Percentiles rank a stretch among this genome's conserved stretches.
Evolutionary conservation across 2,113 vertebrate genomes (phyloP).

Genomic region (Tyto alba): DNA sequence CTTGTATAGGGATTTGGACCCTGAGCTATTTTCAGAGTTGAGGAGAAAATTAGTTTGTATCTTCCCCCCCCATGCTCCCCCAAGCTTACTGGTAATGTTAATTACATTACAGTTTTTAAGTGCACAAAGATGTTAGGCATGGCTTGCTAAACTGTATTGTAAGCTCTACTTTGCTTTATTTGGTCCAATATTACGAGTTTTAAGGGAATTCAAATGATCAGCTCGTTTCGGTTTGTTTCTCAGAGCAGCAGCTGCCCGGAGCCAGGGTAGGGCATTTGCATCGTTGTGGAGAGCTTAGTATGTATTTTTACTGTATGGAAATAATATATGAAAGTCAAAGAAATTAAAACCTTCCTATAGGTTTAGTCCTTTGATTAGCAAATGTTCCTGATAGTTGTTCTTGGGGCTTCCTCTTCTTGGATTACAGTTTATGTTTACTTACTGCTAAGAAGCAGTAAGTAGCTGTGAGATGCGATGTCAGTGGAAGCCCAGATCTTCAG

Average conservation of each 20-base stretch:
- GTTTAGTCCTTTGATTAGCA: conserved; percentile 60
- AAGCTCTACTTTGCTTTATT: conserved; percentile 9
- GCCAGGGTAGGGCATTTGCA: conserved; percentile 21
- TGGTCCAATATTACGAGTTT: neutral
- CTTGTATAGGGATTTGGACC: neutral
- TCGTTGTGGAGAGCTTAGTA: neutral
- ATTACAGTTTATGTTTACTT: no score
- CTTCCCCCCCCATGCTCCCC: fast-evolving
- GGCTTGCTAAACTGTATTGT: neutral
- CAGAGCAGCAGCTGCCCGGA: conserved; percentile 7
- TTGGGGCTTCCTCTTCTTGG: neutral
- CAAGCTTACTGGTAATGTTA: neutral
- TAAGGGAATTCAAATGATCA: conserved; percentile 1
- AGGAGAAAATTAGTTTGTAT: conserved; percentile 57
- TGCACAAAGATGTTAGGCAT: neutral
- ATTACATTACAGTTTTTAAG: neutral
- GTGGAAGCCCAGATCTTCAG: neutral
- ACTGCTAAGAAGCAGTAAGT: neutral
- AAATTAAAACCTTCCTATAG: neutral
- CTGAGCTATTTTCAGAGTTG: neutral
- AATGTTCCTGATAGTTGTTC: neutral
- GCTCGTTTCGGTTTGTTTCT: conserved; percentile 2
- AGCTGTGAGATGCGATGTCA: neutral
- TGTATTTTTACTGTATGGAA: conserved; percentile 57
- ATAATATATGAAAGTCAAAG: conserved; percentile 3